Evolutionary conservation across 1,140 invertebrate genomes (phyloP), one percentile per base, ranked within the genome.

Genomic region (Drosophila funebris): DNA sequence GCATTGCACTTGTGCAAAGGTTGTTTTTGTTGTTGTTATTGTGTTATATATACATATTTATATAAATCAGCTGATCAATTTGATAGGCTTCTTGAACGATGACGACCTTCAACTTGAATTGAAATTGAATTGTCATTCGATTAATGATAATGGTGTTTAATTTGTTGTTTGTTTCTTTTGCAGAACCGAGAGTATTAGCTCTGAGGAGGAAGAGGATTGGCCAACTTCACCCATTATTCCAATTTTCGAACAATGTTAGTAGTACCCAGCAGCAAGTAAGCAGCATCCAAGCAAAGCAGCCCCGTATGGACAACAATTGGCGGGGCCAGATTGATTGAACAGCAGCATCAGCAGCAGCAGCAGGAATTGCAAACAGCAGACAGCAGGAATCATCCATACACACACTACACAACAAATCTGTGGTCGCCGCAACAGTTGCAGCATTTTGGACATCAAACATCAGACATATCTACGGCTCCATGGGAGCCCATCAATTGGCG

Each of bases 131-230:
- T 27, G 24, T 14, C 4, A 41, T 20, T 46, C 53, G 24, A 41
- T 27, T 43, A 20, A 46, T 56, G 16, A 41, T 60, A 31, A 61
- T 64, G 39, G 16, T 37, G 18, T 31, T 60, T 70, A 69, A 61
- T 29, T 8, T 31, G n/a, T 61, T 16, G 31, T 36, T 61, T 64
- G 63, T 56, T 20, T 24, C 13, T 61, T 48, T 85, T 89, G 3
- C 89, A 94, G 94, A 93, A 93, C 93, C 56, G 93, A 93, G 90
- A 94, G 93, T 84, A 93, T 93, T 74, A 93, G 93, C 85, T 93
- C 93, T 41, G 93, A 93, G 76, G 92, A 92, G 73, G 90, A 92
- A 54, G 81, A 94, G 39, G 93, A 94, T 80, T 94, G 93, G 93
- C 94, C 94, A 61, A 93, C 93, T 67, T 94, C 93, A 87, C 93